Percentiles rank a stretch among this genome's conserved stretches.
Evolutionary conservation across 2,797 vertebrate species (phyloP).

Genomic region (Octomys mimax): DNA sequence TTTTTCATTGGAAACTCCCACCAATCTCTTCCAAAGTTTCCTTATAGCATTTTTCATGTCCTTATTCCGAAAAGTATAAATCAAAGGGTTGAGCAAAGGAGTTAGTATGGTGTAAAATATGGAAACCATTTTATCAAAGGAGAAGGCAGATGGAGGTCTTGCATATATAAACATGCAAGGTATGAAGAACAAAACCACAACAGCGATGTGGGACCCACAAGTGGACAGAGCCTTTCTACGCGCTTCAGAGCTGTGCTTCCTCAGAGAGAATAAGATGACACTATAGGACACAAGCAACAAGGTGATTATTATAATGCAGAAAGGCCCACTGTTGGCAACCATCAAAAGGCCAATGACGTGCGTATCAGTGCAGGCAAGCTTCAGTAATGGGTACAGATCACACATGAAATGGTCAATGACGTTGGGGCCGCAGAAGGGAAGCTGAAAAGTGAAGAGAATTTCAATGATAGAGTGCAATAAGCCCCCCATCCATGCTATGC

Average conservation of each 20-base stretch:
- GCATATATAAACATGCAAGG: too few relatives aligned
- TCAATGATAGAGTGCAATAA: constrained; percentile 65
- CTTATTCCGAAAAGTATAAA: too few relatives aligned
- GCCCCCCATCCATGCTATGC: constrained; percentile 35
- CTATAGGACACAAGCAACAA: constrained; percentile 65
- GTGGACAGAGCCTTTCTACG: constrained; percentile 62
- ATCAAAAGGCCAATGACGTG: constrained; percentile 33
- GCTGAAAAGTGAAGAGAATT: constrained; percentile 61
- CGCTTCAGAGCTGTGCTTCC: background rate
- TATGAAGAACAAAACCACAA: constrained; percentile 64
- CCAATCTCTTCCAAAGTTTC: too few relatives aligned
- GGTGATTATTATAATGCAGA: constrained; percentile 64
- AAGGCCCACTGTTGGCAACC: constrained; percentile 57
- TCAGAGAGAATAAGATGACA: constrained; percentile 67
- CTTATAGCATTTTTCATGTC: too few relatives aligned
- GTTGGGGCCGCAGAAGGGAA: constrained; percentile 79
- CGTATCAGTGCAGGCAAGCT: constrained; percentile 72
- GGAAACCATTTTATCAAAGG: too few relatives aligned
- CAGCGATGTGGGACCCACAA: constrained; percentile 54
- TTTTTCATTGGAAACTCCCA: too few relatives aligned
- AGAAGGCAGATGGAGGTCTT: too few relatives aligned
- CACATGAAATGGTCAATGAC: constrained; percentile 76
- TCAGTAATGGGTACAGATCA: constrained; percentile 74
- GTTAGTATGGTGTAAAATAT: too few relatives aligned
- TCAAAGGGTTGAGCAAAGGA: too few relatives aligned